Conservation (phyloP, 2,888 invertebrate genomes). For the Platynereis dumerilii region DNA sequence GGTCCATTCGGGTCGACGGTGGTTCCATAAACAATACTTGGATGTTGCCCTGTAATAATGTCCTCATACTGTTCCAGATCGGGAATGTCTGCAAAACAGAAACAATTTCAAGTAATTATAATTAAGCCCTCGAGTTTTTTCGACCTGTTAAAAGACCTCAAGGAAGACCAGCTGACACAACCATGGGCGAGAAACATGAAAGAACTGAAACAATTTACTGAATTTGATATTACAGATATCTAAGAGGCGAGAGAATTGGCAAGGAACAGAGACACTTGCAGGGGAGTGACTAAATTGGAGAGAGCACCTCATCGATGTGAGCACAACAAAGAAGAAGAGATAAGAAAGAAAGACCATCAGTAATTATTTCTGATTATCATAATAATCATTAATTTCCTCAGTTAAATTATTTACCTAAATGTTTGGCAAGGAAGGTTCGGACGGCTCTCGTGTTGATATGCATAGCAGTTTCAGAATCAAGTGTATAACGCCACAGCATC, state of each 20-base stretch:
- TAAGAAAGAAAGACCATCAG: too few relatives aligned
- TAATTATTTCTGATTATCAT: too few relatives aligned
- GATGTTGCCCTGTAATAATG: constrained; percentile 45
- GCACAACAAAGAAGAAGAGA: too few relatives aligned
- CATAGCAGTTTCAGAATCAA: constrained; percentile 50
- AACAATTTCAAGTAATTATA: neutral
- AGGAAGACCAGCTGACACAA: too few relatives aligned
- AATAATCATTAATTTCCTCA: too few relatives aligned
- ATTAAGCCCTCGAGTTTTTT: neutral
- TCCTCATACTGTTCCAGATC: constrained; percentile 40
- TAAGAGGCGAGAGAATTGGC: too few relatives aligned
- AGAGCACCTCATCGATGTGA: too few relatives aligned
- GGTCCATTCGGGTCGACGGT: constrained; percentile 37
- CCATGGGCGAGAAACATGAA: too few relatives aligned
- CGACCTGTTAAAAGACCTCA: neutral
- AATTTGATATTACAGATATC: too few relatives aligned
- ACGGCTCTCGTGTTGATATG: constrained; percentile 44
- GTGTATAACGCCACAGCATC: constrained; percentile 48
- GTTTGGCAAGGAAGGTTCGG: constrained; percentile 46
- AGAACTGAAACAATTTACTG: too few relatives aligned
- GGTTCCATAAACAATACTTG: constrained; percentile 46
- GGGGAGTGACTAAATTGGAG: too few relatives aligned
- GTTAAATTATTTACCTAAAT: constrained; percentile 29
- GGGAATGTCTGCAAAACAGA: constrained; percentile 40
- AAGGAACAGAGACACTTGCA: too few relatives aligned